phyloP scores from a whole-genome alignment of 92 coral and sea anemone genomes.

The Porites rus region DNA sequence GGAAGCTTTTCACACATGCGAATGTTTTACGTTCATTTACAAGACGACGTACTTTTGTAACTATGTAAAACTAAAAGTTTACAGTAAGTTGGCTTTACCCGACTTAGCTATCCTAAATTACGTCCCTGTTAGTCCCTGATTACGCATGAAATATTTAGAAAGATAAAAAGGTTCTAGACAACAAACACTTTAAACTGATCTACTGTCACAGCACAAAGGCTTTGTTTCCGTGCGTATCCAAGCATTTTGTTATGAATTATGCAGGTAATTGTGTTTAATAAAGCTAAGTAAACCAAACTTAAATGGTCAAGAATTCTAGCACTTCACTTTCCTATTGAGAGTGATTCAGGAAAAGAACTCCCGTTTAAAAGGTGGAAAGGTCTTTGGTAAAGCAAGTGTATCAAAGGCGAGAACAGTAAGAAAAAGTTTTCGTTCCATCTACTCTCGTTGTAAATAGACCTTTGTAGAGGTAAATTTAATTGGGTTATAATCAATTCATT shows the following conservation, averaged over 20 bases:
- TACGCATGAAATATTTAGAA: background rate
- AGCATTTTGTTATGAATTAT: background rate
- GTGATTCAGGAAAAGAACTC: background rate
- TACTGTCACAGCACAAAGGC: slow-evolving; percentile 29
- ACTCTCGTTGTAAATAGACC: background rate
- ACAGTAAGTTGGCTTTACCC: background rate
- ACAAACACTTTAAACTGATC: background rate
- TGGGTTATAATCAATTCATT: background rate
- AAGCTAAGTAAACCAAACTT: slow-evolving; percentile 40
- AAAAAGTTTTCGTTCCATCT: background rate
- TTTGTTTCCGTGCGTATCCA: background rate
- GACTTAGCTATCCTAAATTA: background rate
- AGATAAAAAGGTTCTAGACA: background rate
- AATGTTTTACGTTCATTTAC: background rate
- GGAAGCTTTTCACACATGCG: background rate
- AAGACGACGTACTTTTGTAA: background rate
- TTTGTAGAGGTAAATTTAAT: background rate
- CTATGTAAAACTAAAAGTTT: background rate
- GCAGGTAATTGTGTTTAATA: slow-evolving; percentile 31
- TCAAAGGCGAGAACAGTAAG: background rate
- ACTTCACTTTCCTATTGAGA: slow-evolving; percentile 18
- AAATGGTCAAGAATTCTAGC: background rate
- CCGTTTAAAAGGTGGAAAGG: background rate
- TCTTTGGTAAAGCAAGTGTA: background rate
- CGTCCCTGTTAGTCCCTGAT: background rate